A percentile compares a stretch with the other conserved stretches of the same genome.
Conservation (phyloP, 2,113 vertebrate genomes). For the Machaerirhynchus nigripectus region DNA sequence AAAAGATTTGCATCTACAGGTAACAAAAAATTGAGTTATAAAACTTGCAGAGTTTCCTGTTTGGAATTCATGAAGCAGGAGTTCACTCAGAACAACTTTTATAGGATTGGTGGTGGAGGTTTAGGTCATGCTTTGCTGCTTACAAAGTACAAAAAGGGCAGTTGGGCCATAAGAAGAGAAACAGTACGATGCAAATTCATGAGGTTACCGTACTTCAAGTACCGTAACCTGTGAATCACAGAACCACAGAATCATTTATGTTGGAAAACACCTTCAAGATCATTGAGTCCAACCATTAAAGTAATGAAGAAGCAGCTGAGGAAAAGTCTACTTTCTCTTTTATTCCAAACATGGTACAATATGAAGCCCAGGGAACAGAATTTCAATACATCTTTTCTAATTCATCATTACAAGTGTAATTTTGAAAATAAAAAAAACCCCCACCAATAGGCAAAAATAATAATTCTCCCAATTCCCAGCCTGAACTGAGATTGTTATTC, state of each 20-base stretch:
- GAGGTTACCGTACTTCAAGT: neutral
- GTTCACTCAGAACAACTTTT: neutral
- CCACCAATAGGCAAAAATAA: neutral
- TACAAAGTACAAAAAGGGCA: neutral
- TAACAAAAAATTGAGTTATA: neutral
- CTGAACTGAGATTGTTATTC: neutral
- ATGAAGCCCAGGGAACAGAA: neutral
- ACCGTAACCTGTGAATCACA: neutral
- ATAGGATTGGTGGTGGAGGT: neutral
- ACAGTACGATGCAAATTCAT: neutral
- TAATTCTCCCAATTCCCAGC: neutral
- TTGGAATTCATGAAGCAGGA: neutral
- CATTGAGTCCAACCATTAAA: neutral
- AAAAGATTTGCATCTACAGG: neutral
- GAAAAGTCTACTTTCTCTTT: neutral
- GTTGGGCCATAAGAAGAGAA: neutral
- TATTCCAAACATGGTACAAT: neutral
- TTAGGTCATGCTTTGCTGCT: neutral
- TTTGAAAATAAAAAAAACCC: neutral
- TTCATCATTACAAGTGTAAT: slow-evolving; percentile 20
- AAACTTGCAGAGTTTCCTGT: neutral
- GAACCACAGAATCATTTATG: neutral
- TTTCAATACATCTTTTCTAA: slow-evolving; percentile 5
- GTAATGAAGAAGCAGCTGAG: neutral
- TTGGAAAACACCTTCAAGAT: neutral